phyloP scores from a whole-genome alignment of 2,888 invertebrate genomes.

The Gryllus longicercus region DNA sequence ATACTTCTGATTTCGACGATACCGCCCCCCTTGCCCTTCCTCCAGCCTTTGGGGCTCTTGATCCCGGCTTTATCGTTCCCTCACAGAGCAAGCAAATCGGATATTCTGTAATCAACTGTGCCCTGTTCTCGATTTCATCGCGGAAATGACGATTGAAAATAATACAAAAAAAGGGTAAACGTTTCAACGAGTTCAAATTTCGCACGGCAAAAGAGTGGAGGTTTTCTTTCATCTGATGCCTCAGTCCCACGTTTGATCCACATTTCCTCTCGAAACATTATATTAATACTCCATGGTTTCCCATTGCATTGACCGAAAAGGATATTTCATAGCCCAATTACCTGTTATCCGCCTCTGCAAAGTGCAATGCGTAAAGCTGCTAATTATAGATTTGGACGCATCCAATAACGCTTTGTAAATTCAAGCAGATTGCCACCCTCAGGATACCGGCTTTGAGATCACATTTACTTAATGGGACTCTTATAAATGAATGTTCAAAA shows the following conservation, averaged over 20 bases:
- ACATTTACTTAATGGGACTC: not conserved
- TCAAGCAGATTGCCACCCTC: not conserved
- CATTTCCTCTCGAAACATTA: not conserved
- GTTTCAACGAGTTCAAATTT: too few relatives aligned
- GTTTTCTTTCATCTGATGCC: not conserved
- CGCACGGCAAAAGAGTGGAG: not conserved
- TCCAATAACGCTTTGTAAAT: not conserved
- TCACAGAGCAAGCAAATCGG: too few relatives aligned
- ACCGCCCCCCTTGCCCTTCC: too few relatives aligned
- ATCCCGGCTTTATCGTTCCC: too few relatives aligned
- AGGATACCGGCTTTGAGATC: not conserved
- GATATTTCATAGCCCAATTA: not conserved
- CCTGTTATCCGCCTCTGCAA: not conserved
- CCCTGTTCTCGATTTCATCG: too few relatives aligned
- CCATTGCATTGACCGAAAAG: not conserved
- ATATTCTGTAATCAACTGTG: too few relatives aligned
- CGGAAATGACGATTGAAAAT: too few relatives aligned
- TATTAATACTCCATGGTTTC: not conserved
- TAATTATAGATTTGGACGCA: not conserved
- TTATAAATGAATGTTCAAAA: too few relatives aligned
- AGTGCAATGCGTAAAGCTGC: not conserved
- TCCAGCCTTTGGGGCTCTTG: too few relatives aligned
- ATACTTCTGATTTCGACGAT: too few relatives aligned
- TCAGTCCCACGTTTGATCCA: not conserved
- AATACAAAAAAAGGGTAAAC: too few relatives aligned